Evolutionary conservation across 2,113 vertebrate species (phyloP).

Genomic region (Macaca nemestrina): DNA sequence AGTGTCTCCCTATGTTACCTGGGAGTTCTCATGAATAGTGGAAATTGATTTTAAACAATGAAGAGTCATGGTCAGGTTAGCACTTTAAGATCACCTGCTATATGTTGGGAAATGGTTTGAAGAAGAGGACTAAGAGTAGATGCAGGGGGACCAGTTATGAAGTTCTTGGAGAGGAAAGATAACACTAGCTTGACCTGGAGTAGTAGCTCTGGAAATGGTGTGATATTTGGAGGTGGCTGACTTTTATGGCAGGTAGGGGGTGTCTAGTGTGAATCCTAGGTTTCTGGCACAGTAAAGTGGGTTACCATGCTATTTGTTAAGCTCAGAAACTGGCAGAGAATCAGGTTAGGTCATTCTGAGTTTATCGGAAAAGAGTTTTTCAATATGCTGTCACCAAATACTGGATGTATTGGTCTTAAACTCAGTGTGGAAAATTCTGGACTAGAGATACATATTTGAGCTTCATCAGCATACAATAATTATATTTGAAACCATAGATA

Average conservation of each 20-base stretch:
- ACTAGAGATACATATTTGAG: background rate
- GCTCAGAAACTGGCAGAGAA: background rate
- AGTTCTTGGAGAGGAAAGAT: background rate
- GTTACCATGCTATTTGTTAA: background rate
- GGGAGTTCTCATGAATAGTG: background rate
- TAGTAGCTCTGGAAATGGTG: background rate
- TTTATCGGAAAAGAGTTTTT: background rate
- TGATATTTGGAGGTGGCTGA: background rate
- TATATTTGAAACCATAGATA: background rate
- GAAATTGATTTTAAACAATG: background rate
- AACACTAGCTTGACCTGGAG: background rate
- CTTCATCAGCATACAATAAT: background rate
- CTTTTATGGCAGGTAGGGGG: background rate
- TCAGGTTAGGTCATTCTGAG: background rate
- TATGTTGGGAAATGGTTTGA: background rate
- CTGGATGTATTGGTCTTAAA: background rate
- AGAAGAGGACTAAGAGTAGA: background rate
- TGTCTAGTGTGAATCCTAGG: background rate
- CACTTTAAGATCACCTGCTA: background rate
- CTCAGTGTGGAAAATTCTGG: background rate
- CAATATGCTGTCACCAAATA: background rate
- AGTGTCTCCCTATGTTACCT: too few relatives aligned
- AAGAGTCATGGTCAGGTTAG: background rate
- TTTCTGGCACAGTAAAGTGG: background rate
- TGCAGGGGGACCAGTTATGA: background rate